Conservation (phyloP, 2,113 vertebrate genomes). For the Podarcis raffonei region DNA sequence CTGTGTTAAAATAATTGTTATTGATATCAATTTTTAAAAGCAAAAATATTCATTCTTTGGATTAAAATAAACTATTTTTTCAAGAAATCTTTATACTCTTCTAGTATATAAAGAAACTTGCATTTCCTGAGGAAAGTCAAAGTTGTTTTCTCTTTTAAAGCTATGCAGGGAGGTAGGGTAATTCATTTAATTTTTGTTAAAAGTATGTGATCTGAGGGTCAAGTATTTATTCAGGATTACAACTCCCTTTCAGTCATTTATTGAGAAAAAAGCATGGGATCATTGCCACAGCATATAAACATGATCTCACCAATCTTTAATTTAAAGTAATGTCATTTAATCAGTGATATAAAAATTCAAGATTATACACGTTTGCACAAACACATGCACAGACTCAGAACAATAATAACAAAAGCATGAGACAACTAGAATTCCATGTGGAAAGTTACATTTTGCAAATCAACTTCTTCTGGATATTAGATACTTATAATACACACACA, state of each 20-base stretch:
- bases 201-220: conserved; percentile 43
- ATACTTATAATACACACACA: too few relatives aligned
- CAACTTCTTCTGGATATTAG: conserved; percentile 40
- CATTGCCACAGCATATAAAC: conserved; percentile 40
- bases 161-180: conserved; percentile 1
- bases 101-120: neutral
- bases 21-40: conserved; percentile 38
- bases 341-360: conserved; percentile 47
- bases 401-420: conserved; percentile 18
- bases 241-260: conserved; percentile 43
- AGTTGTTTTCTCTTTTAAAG: neutral
- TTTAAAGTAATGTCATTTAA: conserved; percentile 57
- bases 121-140: conserved; percentile 27
- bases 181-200: conserved; percentile 42
- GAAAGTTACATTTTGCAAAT: conserved; percentile 63
- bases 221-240: conserved; percentile 55
- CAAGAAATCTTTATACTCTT: neutral
- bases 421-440: conserved; percentile 57
- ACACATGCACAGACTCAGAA: conserved; percentile 34
- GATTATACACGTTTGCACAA: neutral
- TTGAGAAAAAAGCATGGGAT: conserved; percentile 42
- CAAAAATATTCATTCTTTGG: conserved; percentile 25
- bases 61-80: neutral
- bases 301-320: conserved; percentile 52
- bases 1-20: conserved; percentile 47